Conservation (phyloP, 1,140 invertebrate genomes). For the Drosophila chauvacae region DNA sequence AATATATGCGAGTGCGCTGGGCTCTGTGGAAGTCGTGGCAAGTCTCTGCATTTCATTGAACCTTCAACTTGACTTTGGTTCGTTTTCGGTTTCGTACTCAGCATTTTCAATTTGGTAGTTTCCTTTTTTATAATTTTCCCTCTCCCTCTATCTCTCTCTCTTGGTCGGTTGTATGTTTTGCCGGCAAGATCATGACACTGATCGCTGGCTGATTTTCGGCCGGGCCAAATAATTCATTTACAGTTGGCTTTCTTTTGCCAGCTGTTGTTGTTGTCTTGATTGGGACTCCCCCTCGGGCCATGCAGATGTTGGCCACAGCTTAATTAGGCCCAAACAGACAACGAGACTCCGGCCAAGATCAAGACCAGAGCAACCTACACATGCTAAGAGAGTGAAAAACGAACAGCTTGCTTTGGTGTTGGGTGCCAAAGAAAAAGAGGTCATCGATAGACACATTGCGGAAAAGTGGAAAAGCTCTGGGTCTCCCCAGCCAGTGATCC, state of each 20-base stretch:
- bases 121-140: constrained; percentile 5
- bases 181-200: constrained; percentile 75
- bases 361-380: constrained; percentile 64
- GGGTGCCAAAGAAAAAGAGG: constrained; percentile 57
- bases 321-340: constrained; percentile 64
- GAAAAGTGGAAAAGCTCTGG: constrained; percentile 19
- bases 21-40: constrained; percentile 54
- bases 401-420: constrained; percentile 8
- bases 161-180: constrained; percentile 18
- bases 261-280: constrained; percentile 46
- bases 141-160: background rate
- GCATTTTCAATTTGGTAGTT: constrained; percentile 72
- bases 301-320: constrained; percentile 70
- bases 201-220: constrained; percentile 60
- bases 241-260: constrained; percentile 54
- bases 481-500: constrained; percentile 1
- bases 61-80: constrained; percentile 79
- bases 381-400: constrained; percentile 35
- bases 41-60: constrained; percentile 79
- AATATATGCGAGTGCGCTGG: constrained; percentile 71
- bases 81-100: constrained; percentile 28
- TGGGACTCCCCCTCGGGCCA: constrained; percentile 56
- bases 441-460: constrained; percentile 64
- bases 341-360: constrained; percentile 21
- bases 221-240: constrained; percentile 58